Evolutionary conservation across 2,113 vertebrate species (phyloP).

Genomic region (Narcine bancroftii): DNA sequence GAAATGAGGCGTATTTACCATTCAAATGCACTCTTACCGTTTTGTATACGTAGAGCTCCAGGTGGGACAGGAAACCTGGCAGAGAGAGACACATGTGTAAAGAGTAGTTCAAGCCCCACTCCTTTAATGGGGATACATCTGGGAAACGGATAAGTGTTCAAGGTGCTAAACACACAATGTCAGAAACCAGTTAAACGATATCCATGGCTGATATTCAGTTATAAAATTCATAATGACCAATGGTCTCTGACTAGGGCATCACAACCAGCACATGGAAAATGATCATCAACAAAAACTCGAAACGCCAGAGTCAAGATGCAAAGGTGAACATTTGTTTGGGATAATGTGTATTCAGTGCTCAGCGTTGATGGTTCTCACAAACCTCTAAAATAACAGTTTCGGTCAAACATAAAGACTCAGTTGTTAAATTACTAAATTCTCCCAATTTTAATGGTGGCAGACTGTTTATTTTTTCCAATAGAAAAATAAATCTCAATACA

Average conservation of each 20-base stretch:
- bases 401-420: conserved; percentile 41
- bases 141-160: not conserved
- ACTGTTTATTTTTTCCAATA: conserved; percentile 81
- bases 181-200: not conserved
- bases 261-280: not conserved
- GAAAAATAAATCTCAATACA: conserved; percentile 84
- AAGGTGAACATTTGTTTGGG: not conserved
- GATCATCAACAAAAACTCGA: conserved; percentile 1
- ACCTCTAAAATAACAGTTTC: conserved; percentile 25
- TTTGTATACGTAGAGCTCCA: not conserved
- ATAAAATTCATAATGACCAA: conserved; percentile 1
- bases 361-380: conserved; percentile 3
- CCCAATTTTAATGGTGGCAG: conserved; percentile 77
- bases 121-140: conserved; percentile 7
- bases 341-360: conserved; percentile 28
- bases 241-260: not conserved
- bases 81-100: conserved; percentile 33
- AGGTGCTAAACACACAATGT: not conserved
- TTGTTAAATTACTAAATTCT: conserved; percentile 83
- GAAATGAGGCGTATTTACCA: not conserved
- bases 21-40: conserved; percentile 28
- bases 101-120: conserved; percentile 20
- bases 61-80: not conserved
- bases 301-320: conserved; percentile 18
- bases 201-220: not conserved